Conservation (phyloP, 2,888 invertebrate genomes). For the Phragmatobia fuliginosa region DNA sequence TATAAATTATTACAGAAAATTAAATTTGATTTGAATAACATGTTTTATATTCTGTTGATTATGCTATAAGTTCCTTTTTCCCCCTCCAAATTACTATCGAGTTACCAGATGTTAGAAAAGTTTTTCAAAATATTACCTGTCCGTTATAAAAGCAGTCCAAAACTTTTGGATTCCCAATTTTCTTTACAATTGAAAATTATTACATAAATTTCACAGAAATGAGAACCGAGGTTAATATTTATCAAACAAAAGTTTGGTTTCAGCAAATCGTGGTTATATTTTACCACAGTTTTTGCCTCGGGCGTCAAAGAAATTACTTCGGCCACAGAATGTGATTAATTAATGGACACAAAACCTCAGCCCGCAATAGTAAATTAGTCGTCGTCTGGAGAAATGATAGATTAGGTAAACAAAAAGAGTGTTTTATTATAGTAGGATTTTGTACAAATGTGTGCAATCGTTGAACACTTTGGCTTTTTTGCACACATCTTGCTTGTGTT, state of each 20-base stretch:
- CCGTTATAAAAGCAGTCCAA: neutral
- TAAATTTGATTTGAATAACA: constrained; percentile 31
- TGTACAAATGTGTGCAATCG: constrained; percentile 79
- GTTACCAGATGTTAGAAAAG: neutral
- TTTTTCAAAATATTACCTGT: neutral
- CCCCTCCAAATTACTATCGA: constrained; percentile 20
- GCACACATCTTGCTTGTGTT: constrained; percentile 80
- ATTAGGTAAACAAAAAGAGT: constrained; percentile 5
- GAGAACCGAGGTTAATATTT: constrained; percentile 19
- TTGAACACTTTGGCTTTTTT: constrained; percentile 81
- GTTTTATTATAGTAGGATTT: constrained; percentile 66
- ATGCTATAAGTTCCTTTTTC: constrained; percentile 12
- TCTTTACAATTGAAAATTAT: neutral
- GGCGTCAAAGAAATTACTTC: constrained; percentile 23
- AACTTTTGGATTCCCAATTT: constrained; percentile 5
- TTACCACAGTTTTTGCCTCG: constrained; percentile 26
- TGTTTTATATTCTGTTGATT: constrained; percentile 9
- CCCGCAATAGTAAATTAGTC: constrained; percentile 26
- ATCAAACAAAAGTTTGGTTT: constrained; percentile 20
- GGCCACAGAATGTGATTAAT: constrained; percentile 33
- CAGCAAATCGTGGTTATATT: constrained; percentile 26
- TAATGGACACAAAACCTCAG: constrained; percentile 24
- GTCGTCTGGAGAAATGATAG: constrained; percentile 8
- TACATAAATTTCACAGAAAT: constrained; percentile 1
- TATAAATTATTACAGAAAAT: too few relatives aligned